phyloP scores from a whole-genome alignment of 1,140 invertebrate genomes.

The Asobara japonica region DNA sequence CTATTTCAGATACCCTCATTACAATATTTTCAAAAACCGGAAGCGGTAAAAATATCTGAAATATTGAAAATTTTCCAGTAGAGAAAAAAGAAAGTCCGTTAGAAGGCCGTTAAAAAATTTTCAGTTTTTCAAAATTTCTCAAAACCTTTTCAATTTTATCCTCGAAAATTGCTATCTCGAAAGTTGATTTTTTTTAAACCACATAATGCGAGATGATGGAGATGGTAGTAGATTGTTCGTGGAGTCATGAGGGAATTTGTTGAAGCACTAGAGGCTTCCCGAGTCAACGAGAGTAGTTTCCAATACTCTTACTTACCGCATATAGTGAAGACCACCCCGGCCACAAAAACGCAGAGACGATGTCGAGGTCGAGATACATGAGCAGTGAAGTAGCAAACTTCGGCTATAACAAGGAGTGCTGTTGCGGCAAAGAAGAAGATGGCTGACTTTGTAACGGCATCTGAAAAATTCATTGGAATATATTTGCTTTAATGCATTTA shows the following conservation, averaged over 20 bases:
- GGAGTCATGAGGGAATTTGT: not conserved
- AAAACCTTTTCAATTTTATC: no score
- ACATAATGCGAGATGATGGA: not conserved
- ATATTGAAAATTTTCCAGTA: constrained; percentile 39
- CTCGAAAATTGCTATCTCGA: no score
- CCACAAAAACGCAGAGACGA: constrained; percentile 72
- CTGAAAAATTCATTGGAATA: constrained; percentile 61
- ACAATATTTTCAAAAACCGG: no score
- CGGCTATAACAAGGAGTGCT: constrained; percentile 71
- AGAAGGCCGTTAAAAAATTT: no score
- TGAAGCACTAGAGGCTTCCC: not conserved
- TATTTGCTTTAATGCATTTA: constrained; percentile 34
- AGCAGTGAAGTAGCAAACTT: constrained; percentile 72
- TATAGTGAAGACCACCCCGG: constrained; percentile 75
- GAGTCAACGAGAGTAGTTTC: not conserved
- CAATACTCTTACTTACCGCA: constrained; percentile 64
- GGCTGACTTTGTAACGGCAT: constrained; percentile 76
- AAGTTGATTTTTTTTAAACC: not conserved
- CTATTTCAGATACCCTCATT: no score
- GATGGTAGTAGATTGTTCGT: no score
- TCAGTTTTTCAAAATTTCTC: no score
- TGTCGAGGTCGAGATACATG: constrained; percentile 67
- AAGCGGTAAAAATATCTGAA: no score
- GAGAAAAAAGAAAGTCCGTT: no score
- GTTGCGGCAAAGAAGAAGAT: constrained; percentile 74